Conservation (phyloP, 2,888 invertebrate species). For the Eilema sororculum region DNA sequence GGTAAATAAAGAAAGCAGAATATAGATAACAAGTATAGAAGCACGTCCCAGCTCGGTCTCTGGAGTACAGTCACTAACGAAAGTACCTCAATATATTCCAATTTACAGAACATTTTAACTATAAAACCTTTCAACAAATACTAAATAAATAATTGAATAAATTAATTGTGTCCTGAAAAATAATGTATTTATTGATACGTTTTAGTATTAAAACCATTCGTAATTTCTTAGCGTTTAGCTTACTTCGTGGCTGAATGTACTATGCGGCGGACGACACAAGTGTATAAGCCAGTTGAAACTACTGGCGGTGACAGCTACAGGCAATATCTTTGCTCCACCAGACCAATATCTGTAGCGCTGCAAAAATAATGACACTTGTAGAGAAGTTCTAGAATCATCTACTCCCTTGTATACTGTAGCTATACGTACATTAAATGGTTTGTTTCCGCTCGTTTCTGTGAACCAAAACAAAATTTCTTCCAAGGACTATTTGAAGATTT, state of each 20-base stretch:
- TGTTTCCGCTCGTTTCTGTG: constrained; percentile 26
- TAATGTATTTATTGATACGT: background rate
- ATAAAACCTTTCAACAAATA: background rate
- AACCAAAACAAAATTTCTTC: constrained; percentile 26
- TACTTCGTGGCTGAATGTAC: constrained; percentile 19
- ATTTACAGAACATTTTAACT: background rate
- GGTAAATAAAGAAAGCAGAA: constrained; percentile 53
- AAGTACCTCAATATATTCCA: background rate
- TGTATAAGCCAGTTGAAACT: constrained; percentile 75
- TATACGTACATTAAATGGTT: constrained; percentile 31
- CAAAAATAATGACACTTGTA: constrained; percentile 70
- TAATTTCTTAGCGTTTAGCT: background rate
- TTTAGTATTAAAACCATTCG: background rate
- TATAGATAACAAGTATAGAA: constrained; percentile 39
- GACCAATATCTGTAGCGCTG: constrained; percentile 77
- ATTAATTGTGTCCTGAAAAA: background rate
- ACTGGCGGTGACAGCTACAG: constrained; percentile 79
- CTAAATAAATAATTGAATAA: background rate
- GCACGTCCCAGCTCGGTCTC: constrained; percentile 54
- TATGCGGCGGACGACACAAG: constrained; percentile 66
- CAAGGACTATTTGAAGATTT: constrained; percentile 5
- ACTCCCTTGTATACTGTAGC: constrained; percentile 38
- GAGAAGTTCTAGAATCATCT: constrained; percentile 59
- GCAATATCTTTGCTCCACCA: constrained; percentile 79
- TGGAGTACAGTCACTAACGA: constrained; percentile 42